Percentiles rank a stretch among this genome's conserved stretches.
Conservation (phyloP, 1,140 invertebrate species). For the Meloidogyne chitwoodi region DNA sequence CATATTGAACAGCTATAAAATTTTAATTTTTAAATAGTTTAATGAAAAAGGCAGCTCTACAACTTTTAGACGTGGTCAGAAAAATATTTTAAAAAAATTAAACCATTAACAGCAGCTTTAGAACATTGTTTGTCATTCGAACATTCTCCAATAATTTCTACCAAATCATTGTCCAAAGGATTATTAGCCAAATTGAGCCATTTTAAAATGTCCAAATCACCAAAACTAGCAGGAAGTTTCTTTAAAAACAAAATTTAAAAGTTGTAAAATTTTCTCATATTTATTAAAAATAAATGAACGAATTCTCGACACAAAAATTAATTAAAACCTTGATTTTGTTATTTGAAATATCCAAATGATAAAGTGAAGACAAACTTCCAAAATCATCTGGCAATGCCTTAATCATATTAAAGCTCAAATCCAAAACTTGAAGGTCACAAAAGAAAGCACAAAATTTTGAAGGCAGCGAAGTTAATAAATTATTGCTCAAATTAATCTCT, state of each 20-base stretch:
- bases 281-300: too few relatives aligned
- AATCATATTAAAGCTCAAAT: constrained; percentile 5
- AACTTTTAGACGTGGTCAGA: too few relatives aligned
- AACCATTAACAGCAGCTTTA: background rate
- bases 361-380: background rate
- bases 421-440: background rate
- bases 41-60: too few relatives aligned
- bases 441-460: constrained; percentile 1
- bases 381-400: constrained; percentile 5
- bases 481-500: background rate
- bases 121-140: background rate
- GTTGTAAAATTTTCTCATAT: too few relatives aligned
- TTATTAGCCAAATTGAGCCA: constrained; percentile 16
- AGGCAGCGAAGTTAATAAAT: constrained; percentile 3
- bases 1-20: constrained; percentile 6
- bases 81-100: background rate
- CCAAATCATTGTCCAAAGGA: constrained; percentile 15
- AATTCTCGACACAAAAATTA: background rate
- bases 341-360: constrained; percentile 6
- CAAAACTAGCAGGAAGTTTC: constrained; percentile 12
- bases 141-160: constrained; percentile 7
- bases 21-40: background rate
- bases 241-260: background rate
- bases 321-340: constrained; percentile 8
- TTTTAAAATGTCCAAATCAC: background rate